A percentile compares a stretch with the other conserved stretches of the same genome.
Evolutionary conservation across 2,113 vertebrate species (phyloP).

Genomic region (Hydropotes inermis): DNA sequence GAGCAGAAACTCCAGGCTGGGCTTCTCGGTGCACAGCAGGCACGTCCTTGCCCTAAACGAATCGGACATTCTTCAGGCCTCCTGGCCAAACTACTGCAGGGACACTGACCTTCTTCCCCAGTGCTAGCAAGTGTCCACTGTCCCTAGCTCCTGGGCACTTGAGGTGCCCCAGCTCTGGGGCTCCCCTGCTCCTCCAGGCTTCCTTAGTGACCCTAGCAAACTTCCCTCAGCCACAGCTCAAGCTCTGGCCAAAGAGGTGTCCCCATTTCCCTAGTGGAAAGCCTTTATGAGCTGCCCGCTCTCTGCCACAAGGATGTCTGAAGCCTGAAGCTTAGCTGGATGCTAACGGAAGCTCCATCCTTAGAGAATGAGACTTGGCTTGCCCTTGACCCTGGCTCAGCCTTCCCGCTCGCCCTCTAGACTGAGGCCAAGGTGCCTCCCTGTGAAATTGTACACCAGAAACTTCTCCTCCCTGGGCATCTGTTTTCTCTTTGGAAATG

Average conservation of each 20-base stretch:
- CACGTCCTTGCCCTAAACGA: background rate
- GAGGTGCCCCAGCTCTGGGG: conserved; percentile 6
- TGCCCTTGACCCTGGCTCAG: background rate
- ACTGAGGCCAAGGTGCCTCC: background rate
- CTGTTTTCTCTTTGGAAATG: background rate
- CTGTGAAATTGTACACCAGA: background rate
- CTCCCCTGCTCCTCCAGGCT: conserved; percentile 31
- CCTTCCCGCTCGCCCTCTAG: background rate
- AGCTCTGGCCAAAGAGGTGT: conserved; percentile 36
- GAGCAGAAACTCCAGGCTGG: background rate
- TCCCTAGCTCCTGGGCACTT: background rate
- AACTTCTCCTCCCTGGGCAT: background rate
- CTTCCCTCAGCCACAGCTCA: background rate
- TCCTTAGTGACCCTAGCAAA: background rate
- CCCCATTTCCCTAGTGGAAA: background rate
- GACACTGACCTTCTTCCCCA: background rate
- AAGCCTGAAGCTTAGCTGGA: conserved; percentile 24
- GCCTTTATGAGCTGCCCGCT: background rate
- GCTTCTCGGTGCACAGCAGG: background rate
- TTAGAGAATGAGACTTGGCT: background rate
- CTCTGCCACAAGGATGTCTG: background rate
- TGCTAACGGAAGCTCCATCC: background rate
- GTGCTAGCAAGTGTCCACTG: too few species aligned
- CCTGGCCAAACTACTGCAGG: background rate
- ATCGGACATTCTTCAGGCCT: background rate